A percentile compares a stretch with the other conserved stretches of the same genome.
These are phyloP conservation scores for Platorchestia sp. DNA, from an alignment of 1,140 invertebrate species.

Conservation along the genomic window DNA sequence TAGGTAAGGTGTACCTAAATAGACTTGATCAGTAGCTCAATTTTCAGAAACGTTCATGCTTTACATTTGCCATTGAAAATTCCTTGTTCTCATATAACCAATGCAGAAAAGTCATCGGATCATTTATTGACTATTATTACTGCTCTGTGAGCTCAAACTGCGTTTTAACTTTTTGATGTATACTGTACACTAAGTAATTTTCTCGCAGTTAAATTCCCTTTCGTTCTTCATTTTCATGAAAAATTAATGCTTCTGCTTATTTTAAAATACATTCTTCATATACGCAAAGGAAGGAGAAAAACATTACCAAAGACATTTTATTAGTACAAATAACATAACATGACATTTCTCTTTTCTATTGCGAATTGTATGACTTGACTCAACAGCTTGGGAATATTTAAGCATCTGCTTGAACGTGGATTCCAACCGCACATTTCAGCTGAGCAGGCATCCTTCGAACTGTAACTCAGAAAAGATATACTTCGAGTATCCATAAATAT, in stretches of 20 bases:
- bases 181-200: not conserved
- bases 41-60: too few species aligned
- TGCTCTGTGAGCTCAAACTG: too few species aligned
- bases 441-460: not conserved
- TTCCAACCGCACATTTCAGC: not conserved
- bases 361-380: not conserved
- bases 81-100: too few species aligned
- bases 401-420: not conserved
- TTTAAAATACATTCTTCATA: not conserved
- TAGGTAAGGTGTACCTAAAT: too few species aligned
- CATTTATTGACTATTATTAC: too few species aligned
- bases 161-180: too few species aligned
- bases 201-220: not conserved
- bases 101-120: too few species aligned
- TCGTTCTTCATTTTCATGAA: not conserved
- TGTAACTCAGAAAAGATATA: not conserved
- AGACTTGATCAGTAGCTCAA: too few species aligned
- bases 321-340: conserved; percentile 10
- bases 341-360: not conserved
- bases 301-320: not conserved
- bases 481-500: not conserved
- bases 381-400: not conserved
- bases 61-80: too few species aligned
- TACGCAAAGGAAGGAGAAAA: not conserved
- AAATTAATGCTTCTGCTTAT: not conserved